Evolutionary conservation across 64 coral and sea anemone genomes (phyloP).

Genomic region (Dendronephthya gigantea): DNA sequence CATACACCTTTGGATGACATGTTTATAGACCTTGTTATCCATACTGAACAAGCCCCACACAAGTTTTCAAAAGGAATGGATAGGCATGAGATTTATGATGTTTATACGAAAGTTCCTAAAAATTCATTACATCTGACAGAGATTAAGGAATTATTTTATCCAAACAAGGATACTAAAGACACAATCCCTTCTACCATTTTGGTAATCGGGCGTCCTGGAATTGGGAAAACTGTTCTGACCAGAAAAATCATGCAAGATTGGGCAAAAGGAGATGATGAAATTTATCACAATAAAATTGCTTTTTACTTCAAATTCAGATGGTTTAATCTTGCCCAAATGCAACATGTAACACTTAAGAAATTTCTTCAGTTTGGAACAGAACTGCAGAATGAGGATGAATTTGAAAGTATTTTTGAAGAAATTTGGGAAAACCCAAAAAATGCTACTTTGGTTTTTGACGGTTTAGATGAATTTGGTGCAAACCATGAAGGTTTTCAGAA

Average conservation of each 20-base stretch:
- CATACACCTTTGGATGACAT: slow-evolving; percentile 17
- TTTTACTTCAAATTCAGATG: not conserved
- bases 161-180: not conserved
- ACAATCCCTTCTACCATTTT: not conserved
- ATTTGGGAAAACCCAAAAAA: not conserved
- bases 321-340: not conserved
- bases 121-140: not conserved
- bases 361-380: not conserved
- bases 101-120: not conserved
- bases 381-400: not conserved
- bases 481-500: not conserved
- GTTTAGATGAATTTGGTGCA: too few species aligned
- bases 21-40: not conserved
- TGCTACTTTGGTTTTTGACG: too few species aligned
- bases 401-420: not conserved
- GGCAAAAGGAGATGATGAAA: not conserved
- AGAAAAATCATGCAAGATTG: not conserved
- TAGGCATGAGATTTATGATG: not conserved
- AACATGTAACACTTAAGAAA: not conserved
- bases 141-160: not conserved
- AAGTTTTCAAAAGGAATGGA: not conserved
- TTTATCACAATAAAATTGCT: not conserved
- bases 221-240: not conserved
- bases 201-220: too few species aligned
- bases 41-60: not conserved